A percentile compares a stretch with the other conserved stretches of the same genome.
These are phyloP conservation scores for Lepisosteus osseus DNA, from an alignment of 2,113 vertebrate genomes.

Conservation along the genomic window DNA sequence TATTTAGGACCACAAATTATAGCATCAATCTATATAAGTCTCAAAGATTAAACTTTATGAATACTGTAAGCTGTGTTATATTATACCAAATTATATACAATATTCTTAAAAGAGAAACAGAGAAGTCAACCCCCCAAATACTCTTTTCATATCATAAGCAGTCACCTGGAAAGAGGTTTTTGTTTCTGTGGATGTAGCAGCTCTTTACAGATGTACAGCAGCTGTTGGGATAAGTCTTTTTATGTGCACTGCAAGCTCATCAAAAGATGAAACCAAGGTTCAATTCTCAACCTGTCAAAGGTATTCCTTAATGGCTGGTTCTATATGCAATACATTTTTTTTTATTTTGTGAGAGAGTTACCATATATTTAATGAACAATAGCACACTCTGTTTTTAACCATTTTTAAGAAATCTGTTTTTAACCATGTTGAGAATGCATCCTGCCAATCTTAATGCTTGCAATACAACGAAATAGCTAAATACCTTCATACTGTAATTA, in stretches of 20 bases:
- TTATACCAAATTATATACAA: neutral
- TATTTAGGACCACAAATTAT: conserved; percentile 4
- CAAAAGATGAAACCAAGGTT: neutral
- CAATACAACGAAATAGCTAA: no score
- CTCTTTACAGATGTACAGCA: conserved; percentile 28
- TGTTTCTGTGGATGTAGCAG: conserved; percentile 12
- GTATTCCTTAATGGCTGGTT: neutral
- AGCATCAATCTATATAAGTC: neutral
- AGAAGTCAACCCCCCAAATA: neutral
- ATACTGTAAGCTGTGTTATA: neutral
- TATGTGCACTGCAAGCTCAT: conserved; percentile 8
- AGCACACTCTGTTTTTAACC: no score
- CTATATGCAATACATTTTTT: no score
- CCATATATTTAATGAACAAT: no score
- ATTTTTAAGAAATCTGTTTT: no score
- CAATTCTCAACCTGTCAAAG: conserved; percentile 16
- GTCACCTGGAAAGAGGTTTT: neutral
- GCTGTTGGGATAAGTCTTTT: conserved; percentile 19
- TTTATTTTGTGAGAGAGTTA: no score
- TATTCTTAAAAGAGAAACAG: neutral
- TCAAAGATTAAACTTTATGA: neutral
- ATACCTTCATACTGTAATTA: no score
- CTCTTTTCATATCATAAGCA: conserved; percentile 16
- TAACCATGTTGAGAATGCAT: no score
- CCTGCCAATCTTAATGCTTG: no score